phyloP scores from a whole-genome alignment of 2,888 invertebrate genomes.

The Ichneumoninae sp. region DNA sequence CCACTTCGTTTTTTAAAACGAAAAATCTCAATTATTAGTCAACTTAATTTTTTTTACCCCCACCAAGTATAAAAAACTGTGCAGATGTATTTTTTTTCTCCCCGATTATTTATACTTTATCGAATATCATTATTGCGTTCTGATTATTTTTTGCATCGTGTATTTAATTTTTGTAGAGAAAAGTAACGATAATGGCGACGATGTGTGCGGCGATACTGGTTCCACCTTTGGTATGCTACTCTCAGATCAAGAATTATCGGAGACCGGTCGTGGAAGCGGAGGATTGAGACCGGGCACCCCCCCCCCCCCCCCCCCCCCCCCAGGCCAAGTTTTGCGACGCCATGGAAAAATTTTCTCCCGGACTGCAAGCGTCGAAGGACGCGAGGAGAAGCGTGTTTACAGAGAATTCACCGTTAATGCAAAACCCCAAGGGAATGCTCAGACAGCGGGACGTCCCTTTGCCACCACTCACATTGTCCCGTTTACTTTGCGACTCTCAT shows the following conservation, averaged over 20 bases:
- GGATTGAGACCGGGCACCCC: not conserved
- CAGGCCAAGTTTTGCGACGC: constrained; percentile 4
- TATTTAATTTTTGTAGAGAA: constrained; percentile 44
- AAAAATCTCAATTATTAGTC: not conserved
- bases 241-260: constrained; percentile 59
- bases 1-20: not conserved
- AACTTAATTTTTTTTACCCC: too few species aligned
- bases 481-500: constrained; percentile 3
- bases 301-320: not conserved
- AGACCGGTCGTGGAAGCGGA: constrained; percentile 47
- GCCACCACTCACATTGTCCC: constrained; percentile 24
- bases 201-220: constrained; percentile 55
- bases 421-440: constrained; percentile 1
- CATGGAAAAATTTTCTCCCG: not conserved
- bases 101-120: not conserved
- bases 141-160: not conserved
- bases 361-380: not conserved
- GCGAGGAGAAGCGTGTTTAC: not conserved
- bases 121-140: not conserved
- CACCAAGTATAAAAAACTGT: too few species aligned
- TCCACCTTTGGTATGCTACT: constrained; percentile 55
- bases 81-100: too few species aligned
- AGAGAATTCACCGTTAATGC: constrained; percentile 15
- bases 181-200: constrained; percentile 42
- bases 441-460: constrained; percentile 37